Base-by-base conservation (phyloP, 2,888 invertebrate genomes). In the Tetanocera ferruginea region DNA sequence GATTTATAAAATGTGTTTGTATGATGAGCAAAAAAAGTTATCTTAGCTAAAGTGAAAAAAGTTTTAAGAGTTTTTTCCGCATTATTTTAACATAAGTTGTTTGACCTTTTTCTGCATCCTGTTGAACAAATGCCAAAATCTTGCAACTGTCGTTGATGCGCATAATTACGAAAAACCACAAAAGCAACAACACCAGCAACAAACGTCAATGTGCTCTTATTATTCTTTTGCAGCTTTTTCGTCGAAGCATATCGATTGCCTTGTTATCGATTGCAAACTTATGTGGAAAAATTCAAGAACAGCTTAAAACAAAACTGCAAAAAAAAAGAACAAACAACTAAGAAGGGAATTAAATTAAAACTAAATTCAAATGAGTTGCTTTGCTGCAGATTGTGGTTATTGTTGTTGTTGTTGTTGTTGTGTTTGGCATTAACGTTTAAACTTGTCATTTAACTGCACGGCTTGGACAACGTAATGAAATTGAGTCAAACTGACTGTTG, bases 301-400 rank as follows among this genome's bases (percentile, higher is more conserved):
- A 64, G 64, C 34, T 11, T 9, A 55, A 55, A 55, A 55, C 19
- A 55, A 73, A 73, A 43, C n/a, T 1, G 43, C 43, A 23, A 9
- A 31, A 34, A 19, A 9, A 67, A 55, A 52, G 52, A 55, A 55
- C 8, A 31, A n/a, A n/a, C 6, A 49, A 55, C 55, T 25, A 19
- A 31, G 5, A 62, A 67, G 55, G 31, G 52, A 75, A 75, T 75
- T 74, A 74, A 74, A 74, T 74, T 75, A 75, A 75, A 75, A 75
- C 75, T 62, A 75, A 74, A 74, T 74, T 74, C 74, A 74, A 74
- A 74, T 74, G 74, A 74, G 74, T 34, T 74, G 25, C 31, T 5
- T 31, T 34, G 19, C 28, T 71, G 71, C 71, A 34, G 71, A 49
- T 43, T 69, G 43, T 28, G 11, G 28, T 62, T 67, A 5, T 8